Base-by-base conservation (phyloP, 1,140 invertebrate genomes). In the Psilanteris sp. region DNA sequence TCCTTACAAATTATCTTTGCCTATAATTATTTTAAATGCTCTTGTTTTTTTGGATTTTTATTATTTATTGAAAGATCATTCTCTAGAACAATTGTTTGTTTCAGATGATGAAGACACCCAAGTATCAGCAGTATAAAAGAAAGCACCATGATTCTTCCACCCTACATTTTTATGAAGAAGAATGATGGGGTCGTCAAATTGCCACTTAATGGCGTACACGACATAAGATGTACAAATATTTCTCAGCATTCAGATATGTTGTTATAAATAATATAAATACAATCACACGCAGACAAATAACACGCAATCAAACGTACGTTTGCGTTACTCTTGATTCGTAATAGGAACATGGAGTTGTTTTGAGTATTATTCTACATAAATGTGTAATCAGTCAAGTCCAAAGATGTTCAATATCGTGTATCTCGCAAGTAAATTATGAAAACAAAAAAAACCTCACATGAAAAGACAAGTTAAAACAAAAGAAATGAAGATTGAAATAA, bases 81-180 rank as follows among this genome's bases (percentile, higher is more conserved):
- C 7, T 29, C 7, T 66, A 73, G 11, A 24, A 16, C 5, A 15
- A n/a, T 22, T 3, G 34, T 82, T 78, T 81, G 84, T 89, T 88
- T 77, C 87, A 91, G 90, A 91, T 88, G 91, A 92, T 74, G 91
- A 92, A 68, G 91, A 91, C 77, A 90, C 91, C 50, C 91, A 92
- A 86, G 91, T 91, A 37, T 92, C 91, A 22, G 91, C 91, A 27
- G 91, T 92, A 62, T 90, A 86, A 88, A 70, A 31, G 62, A 57
- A 67, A 2, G 8, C 15, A 55, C 16, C n/a, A 37, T 34, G 32
- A 46, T n/a, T 57, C 27, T 55, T 39, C 32, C 55, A 7, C 29
- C 37, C 29, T 27, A 64, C 32, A 48, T 62, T 22, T 44, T 7
- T 16, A 15, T 29, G 15, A 48, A 50, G 6, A 22, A 34, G 0